phyloP scores from a whole-genome alignment of 1,140 invertebrate genomes.

The Diorhabda elongata region DNA sequence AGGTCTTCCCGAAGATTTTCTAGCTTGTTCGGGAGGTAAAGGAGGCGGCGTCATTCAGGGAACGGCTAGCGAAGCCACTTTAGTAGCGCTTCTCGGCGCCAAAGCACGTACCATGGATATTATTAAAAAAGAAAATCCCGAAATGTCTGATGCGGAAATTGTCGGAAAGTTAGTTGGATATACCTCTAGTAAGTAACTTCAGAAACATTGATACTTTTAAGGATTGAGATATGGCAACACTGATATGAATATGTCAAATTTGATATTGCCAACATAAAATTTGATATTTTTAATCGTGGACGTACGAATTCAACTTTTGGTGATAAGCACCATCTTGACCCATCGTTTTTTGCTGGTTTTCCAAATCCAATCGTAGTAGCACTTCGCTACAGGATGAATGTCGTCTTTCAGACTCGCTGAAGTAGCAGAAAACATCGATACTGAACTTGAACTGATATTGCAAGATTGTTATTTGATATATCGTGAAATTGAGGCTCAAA shows the following conservation, averaged over 20 bases:
- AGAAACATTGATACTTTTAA: background rate
- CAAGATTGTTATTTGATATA: no score
- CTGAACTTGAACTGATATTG: no score
- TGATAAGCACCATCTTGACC: no score
- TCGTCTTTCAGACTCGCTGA: no score
- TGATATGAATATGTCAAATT: no score
- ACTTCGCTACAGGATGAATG: no score
- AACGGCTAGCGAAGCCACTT: conserved; percentile 82
- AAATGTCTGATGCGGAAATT: conserved; percentile 79
- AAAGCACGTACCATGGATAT: conserved; percentile 71
- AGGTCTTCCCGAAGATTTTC: conserved; percentile 82
- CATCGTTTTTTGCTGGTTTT: no score
- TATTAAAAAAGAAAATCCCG: conserved; percentile 66
- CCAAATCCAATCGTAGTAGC: no score
- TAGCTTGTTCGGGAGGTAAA: conserved; percentile 74
- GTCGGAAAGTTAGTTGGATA: conserved; percentile 87
- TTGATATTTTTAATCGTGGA: background rate
- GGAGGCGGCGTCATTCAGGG: conserved; percentile 91
- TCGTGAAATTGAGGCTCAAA: no score
- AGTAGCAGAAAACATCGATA: no score
- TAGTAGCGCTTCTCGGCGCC: conserved; percentile 86
- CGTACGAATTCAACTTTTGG: background rate
- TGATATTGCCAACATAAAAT: no score
- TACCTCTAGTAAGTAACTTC: conserved; percentile 58
- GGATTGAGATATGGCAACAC: no score